These are phyloP conservation scores for Drosophila seguyi DNA, from an alignment of 1,140 invertebrate species.

Conservation along the genomic window DNA sequence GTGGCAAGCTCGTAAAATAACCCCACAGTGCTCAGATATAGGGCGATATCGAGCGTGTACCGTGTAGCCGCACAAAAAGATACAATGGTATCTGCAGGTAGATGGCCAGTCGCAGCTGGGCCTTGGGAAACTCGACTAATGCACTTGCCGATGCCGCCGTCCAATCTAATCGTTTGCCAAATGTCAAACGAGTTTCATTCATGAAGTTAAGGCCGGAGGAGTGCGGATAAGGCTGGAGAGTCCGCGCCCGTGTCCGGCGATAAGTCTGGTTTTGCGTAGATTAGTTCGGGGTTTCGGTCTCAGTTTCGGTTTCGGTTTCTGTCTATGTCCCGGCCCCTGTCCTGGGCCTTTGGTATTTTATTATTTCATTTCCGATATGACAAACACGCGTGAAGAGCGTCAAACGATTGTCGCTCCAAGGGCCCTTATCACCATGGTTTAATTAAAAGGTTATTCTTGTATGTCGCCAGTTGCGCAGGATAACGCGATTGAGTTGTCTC, in stretches of 20 bases:
- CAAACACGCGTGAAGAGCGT: constrained; percentile 75
- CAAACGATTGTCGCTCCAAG: constrained; percentile 48
- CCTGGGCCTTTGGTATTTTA: not conserved
- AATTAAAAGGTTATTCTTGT: constrained; percentile 85
- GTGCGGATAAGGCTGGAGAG: constrained; percentile 14
- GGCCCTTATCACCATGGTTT: constrained; percentile 67
- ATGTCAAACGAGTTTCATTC: constrained; percentile 72
- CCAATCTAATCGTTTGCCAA: constrained; percentile 78
- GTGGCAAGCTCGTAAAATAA: constrained; percentile 62
- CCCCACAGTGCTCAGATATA: constrained; percentile 4
- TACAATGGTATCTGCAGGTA: constrained; percentile 74
- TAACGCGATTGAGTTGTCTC: constrained; percentile 67
- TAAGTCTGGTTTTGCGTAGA: constrained; percentile 29
- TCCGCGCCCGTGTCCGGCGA: constrained; percentile 24
- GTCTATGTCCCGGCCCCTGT: not conserved
- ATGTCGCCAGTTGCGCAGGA: constrained; percentile 48
- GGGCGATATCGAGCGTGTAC: constrained; percentile 51
- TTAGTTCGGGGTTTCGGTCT: constrained; percentile 8
- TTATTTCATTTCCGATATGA: constrained; percentile 62
- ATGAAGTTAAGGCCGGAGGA: constrained; percentile 14
- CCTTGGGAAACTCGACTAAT: constrained; percentile 57
- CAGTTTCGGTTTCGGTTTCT: constrained; percentile 2
- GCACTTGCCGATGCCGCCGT: constrained; percentile 50
- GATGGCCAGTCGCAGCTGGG: constrained; percentile 49
- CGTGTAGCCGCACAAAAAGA: constrained; percentile 69